A percentile compares a stretch with the other conserved stretches of the same genome.
Conservation (phyloP, 2,888 invertebrate genomes). For the Eurois occulta region DNA sequence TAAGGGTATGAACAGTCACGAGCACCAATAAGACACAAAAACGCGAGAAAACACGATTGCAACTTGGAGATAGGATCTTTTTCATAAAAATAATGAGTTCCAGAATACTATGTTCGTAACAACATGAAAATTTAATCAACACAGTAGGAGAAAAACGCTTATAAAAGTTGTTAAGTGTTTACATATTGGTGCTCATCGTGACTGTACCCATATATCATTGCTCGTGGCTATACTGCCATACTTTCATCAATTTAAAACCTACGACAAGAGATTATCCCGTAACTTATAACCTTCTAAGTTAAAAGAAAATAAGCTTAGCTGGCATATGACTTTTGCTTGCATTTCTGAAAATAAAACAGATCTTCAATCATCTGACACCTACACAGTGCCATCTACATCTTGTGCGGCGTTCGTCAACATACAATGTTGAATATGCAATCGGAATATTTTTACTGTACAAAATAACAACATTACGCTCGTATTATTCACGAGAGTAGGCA, state of each 20-base stretch:
- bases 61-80: no score
- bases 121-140: no score
- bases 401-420: neutral
- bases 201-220: neutral
- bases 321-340: neutral
- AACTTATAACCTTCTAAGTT: neutral
- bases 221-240: neutral
- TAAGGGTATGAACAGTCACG: no score
- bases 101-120: no score
- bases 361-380: constrained; percentile 31
- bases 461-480: neutral
- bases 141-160: no score
- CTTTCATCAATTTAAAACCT: neutral
- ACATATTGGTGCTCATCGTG: no score
- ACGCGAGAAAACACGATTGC: no score
- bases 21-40: no score
- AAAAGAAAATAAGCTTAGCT: neutral
- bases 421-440: neutral
- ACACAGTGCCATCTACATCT: constrained; percentile 44
- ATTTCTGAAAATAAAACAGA: constrained; percentile 31
- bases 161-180: no score
- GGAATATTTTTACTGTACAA: neutral
- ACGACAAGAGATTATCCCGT: neutral
- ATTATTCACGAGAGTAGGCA: neutral
- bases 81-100: no score